Evolutionary conservation across 2,888 invertebrate species (phyloP).

Genomic region (Zhuqinia jingwanae): DNA sequence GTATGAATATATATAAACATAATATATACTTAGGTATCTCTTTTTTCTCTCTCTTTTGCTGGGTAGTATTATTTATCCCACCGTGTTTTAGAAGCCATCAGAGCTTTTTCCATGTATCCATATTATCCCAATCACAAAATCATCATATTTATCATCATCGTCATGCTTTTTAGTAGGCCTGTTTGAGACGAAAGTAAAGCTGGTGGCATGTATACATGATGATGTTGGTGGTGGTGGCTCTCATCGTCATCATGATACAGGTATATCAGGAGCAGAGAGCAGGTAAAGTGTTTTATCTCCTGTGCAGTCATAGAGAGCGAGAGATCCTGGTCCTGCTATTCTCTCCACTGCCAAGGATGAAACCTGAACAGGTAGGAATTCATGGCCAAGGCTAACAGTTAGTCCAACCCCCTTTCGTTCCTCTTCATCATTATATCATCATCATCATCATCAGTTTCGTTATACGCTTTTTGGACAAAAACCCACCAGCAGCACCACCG

Average conservation of each 20-base stretch:
- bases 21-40: not conserved
- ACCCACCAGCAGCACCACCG: slow-evolving; percentile 54
- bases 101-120: slow-evolving; percentile 4
- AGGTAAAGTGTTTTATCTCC: slow-evolving; percentile 57
- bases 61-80: slow-evolving; percentile 21
- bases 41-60: not conserved
- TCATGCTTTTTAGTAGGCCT: slow-evolving; percentile 10
- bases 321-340: slow-evolving; percentile 66
- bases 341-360: slow-evolving; percentile 79
- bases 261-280: not conserved
- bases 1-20: not conserved
- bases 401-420: slow-evolving; percentile 77
- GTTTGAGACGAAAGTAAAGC: slow-evolving; percentile 48
- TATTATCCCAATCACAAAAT: too few species aligned
- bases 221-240: not conserved
- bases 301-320: too few species aligned
- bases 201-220: not conserved
- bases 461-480: slow-evolving; percentile 67
- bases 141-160: too few species aligned
- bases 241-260: too few species aligned
- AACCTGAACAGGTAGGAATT: slow-evolving; percentile 79
- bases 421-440: slow-evolving; percentile 58
- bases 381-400: slow-evolving; percentile 80
- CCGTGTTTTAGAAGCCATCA: slow-evolving; percentile 49
- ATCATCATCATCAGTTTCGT: slow-evolving; percentile 58